Evolutionary conservation across 2,888 invertebrate genomes (phyloP).

Genomic region (Cantharis lateralis): DNA sequence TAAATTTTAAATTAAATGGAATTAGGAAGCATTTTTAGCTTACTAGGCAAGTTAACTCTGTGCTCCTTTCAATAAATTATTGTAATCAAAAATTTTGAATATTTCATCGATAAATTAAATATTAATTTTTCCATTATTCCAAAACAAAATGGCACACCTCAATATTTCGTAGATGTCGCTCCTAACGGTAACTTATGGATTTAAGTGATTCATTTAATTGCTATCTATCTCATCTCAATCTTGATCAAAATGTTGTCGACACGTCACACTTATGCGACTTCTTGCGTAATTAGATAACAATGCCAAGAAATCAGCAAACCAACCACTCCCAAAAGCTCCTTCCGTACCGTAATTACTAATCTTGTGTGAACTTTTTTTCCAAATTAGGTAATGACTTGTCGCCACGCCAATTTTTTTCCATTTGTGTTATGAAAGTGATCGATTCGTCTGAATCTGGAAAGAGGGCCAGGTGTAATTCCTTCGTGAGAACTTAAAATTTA

Average conservation of each 20-base stretch:
- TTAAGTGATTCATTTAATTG: neutral
- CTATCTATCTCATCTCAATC: neutral
- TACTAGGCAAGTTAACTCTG: neutral
- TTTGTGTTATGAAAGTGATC: neutral
- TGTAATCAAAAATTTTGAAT: neutral
- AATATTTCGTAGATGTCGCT: neutral
- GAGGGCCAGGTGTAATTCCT: too few species aligned
- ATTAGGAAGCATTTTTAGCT: slow-evolving; percentile 4
- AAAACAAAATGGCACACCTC: neutral
- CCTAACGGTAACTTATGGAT: neutral
- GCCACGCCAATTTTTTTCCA: neutral
- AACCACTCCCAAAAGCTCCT: slow-evolving; percentile 7
- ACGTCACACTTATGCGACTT: neutral
- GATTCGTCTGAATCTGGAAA: too few species aligned
- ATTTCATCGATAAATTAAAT: neutral
- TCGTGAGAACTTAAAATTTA: too few species aligned
- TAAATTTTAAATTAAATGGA: neutral
- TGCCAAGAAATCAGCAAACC: neutral
- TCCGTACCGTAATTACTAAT: neutral
- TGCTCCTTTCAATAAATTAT: neutral
- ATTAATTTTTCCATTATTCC: neutral
- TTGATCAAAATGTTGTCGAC: neutral
- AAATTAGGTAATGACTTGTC: slow-evolving; percentile 1
- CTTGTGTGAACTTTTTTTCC: slow-evolving; percentile 4
- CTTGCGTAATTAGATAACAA: neutral